phyloP scores from a whole-genome alignment of 2,113 vertebrate genomes.

The Zosterops japonicus region DNA sequence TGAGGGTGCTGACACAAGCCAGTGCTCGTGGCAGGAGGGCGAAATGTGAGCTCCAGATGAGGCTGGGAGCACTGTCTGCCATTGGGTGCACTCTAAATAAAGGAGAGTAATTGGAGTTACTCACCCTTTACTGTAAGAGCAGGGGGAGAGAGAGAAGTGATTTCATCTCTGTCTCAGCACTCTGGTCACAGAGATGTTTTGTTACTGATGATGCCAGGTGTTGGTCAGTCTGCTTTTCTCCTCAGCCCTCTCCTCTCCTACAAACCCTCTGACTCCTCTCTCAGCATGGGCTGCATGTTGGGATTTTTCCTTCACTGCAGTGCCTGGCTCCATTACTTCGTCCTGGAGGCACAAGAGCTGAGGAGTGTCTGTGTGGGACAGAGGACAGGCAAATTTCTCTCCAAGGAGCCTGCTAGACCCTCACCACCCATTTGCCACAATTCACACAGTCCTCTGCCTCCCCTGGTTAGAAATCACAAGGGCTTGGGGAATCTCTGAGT shows the following conservation, averaged over 20 bases:
- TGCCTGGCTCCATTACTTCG: not conserved
- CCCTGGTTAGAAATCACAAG: not conserved
- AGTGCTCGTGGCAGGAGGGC: not conserved
- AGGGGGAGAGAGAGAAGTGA: not conserved
- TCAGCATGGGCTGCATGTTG: not conserved
- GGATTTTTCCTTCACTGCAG: not conserved
- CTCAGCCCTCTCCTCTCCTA: not conserved
- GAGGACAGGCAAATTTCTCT: not conserved
- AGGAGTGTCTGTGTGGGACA: not conserved
- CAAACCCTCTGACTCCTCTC: not conserved
- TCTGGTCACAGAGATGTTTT: not conserved
- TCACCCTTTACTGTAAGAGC: constrained; percentile 20
- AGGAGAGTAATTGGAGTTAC: not conserved
- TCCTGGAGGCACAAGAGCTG: not conserved
- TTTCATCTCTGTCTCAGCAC: not conserved
- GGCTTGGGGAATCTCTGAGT: not conserved
- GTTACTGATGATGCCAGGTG: not conserved
- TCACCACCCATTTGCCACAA: not conserved
- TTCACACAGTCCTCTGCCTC: not conserved
- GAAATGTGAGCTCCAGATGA: not conserved
- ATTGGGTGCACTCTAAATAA: not conserved
- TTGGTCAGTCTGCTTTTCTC: not conserved
- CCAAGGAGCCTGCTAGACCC: not conserved
- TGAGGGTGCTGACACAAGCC: not conserved
- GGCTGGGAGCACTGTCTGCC: not conserved